Evolutionary conservation across 2,888 invertebrate species (phyloP).

Genomic region (Eupithecia vulgata): DNA sequence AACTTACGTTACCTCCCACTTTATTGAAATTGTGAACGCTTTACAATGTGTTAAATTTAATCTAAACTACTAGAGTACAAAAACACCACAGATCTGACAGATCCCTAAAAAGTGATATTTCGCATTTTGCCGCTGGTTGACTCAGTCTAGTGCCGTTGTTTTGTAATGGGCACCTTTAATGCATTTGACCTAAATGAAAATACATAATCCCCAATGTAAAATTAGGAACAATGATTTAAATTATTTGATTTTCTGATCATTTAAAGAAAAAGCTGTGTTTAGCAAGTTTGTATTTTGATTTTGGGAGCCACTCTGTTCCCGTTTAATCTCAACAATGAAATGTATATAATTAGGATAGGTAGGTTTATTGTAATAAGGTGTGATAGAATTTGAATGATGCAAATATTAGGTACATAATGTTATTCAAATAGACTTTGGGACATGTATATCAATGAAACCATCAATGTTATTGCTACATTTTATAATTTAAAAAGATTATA

Average conservation of each 20-base stretch:
- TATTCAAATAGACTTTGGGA: neutral
- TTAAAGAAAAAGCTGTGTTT: neutral
- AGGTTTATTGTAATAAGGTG: constrained; percentile 13
- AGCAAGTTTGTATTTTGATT: neutral
- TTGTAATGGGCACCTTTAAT: neutral
- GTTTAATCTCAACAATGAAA: constrained; percentile 2
- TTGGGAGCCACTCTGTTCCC: neutral
- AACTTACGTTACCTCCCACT: neutral
- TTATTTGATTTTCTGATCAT: neutral
- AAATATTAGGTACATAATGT: neutral
- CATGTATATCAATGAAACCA: neutral
- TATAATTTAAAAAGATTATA: neutral
- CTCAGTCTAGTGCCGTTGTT: neutral
- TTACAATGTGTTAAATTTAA: neutral
- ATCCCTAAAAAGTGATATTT: neutral
- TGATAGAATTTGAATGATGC: constrained; percentile 9
- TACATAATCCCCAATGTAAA: neutral
- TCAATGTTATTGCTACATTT: neutral
- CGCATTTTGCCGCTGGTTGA: neutral
- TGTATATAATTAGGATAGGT: constrained; percentile 20
- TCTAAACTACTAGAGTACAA: neutral
- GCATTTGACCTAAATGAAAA: neutral
- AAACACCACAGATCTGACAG: neutral
- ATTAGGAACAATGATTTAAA: neutral
- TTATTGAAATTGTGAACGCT: neutral